phyloP scores from a whole-genome alignment of 2,888 invertebrate species.

The Cheilosia soror region DNA sequence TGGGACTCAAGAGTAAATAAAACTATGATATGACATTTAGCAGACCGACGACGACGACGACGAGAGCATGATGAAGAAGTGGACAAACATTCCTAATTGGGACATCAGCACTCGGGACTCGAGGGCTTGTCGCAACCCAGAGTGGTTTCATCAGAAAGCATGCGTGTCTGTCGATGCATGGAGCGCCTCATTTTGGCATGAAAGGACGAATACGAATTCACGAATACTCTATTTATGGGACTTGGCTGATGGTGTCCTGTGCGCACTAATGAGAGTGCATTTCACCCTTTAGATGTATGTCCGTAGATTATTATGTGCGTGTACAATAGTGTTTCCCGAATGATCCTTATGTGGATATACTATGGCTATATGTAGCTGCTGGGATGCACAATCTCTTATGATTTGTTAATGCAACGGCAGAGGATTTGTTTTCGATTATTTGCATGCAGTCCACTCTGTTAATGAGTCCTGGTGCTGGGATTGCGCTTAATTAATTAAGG shows the following conservation, averaged over 20 bases:
- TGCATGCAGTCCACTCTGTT: slow-evolving; percentile 13
- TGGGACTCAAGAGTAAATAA: slow-evolving; percentile 21
- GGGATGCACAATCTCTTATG: neutral
- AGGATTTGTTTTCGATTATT: slow-evolving; percentile 15
- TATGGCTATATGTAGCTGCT: neutral
- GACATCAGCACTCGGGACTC: neutral
- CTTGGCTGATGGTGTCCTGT: neutral
- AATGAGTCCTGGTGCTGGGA: slow-evolving; percentile 18
- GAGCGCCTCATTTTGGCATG: slow-evolving; percentile 27
- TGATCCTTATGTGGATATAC: slow-evolving; percentile 1
- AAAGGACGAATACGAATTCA: slow-evolving; percentile 6
- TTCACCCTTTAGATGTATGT: neutral
- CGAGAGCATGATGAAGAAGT: slow-evolving; percentile 1
- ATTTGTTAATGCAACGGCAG: slow-evolving; percentile 16
- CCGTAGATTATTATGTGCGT: neutral
- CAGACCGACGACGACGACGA: neutral
- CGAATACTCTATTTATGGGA: slow-evolving; percentile 3
- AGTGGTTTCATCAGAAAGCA: slow-evolving; percentile 16
- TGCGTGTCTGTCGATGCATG: slow-evolving; percentile 15
- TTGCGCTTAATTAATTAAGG: slow-evolving; percentile 21
- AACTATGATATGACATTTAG: slow-evolving; percentile 18
- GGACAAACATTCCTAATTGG: slow-evolving; percentile 40
- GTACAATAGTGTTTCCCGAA: neutral
- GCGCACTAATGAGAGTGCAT: slow-evolving; percentile 20
- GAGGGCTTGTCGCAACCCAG: neutral